Evolutionary conservation across 1,140 invertebrate species (phyloP), one percentile per base, ranked within the genome.

Genomic region (Drosophila sp.): DNA sequence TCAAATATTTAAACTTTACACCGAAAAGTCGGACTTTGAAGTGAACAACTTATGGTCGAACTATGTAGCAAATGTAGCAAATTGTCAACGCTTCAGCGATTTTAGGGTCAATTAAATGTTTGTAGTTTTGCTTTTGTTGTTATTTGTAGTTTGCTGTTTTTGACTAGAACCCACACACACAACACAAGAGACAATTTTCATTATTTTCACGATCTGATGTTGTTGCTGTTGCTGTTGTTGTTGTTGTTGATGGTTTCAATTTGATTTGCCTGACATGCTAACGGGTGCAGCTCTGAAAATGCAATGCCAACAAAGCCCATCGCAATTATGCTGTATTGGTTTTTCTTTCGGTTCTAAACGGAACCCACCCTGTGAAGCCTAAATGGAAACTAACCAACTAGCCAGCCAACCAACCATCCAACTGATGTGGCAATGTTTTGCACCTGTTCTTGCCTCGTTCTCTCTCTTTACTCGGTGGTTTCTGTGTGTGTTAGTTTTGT

Each of bases 101-200:
- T 89, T 89, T 89, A 80, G 74, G 85, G 84, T 82, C 84, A 89
- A 89, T 87, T 90, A 90, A 89, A 89, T 56, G 73, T 71, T 75
- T 74, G 64, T 69, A 61, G 72, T 63, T 86, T 89, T 89, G 76
- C 76, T 63, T 79, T 79, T 86, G 79, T 32, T 47, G 17, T 25
- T 47, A 2, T 38, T 33, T 38, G 35, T 38, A 2, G 6, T 47
- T 47, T 17, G 6, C 23, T 47, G 17, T 1, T 2, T 38, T 38
- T 38, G 5, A 1, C 11, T 38, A 25, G 11, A 44, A 17, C 71
- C 35, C 35, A 10, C 60, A 50, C 33, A 70, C 32, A 61, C 55
- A 44, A 44, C 23, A 50, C 23, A 50, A 50, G 44, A 50, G 44
- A 50, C 35, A 50, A 38, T 33, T 65, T 64, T 65, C 44, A 3